These are phyloP conservation scores for Eurois occulta DNA, from an alignment of 2,888 invertebrate species.

Conservation along the genomic window DNA sequence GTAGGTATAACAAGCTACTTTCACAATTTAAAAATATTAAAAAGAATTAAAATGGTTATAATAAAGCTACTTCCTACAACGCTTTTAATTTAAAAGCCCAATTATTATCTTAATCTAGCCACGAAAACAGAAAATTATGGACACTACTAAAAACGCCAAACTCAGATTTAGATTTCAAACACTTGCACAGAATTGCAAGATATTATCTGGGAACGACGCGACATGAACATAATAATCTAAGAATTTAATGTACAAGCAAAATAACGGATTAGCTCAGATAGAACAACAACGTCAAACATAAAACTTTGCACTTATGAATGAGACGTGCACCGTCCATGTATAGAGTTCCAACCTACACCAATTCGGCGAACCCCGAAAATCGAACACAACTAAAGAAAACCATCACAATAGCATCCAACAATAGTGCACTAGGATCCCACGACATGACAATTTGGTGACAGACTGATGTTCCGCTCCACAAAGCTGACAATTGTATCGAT, in stretches of 20 bases:
- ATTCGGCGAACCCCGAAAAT: slow-evolving; percentile 39
- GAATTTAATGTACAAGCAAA: neutral
- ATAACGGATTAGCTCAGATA: neutral
- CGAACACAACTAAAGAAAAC: slow-evolving; percentile 55
- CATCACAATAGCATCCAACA: slow-evolving; percentile 49
- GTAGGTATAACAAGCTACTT: neutral
- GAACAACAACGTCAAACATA: neutral
- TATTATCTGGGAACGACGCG: no score
- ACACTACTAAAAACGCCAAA: neutral
- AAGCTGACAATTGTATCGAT: slow-evolving; percentile 74
- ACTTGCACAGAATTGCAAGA: neutral
- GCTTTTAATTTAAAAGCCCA: neutral
- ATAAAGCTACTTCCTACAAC: neutral
- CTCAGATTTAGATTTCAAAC: neutral
- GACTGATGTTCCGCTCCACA: slow-evolving; percentile 79
- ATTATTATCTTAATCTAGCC: neutral
- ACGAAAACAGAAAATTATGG: neutral
- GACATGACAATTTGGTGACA: slow-evolving; percentile 67
- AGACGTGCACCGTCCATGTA: neutral
- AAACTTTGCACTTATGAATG: neutral
- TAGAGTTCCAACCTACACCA: neutral
- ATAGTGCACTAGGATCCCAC: slow-evolving; percentile 67
- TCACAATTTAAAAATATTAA: neutral
- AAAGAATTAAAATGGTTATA: neutral
- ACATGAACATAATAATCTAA: neutral